Evolutionary conservation across 2,888 invertebrate genomes (phyloP), one percentile per base, ranked within the genome.

Genomic region (Harmothoe impar): DNA sequence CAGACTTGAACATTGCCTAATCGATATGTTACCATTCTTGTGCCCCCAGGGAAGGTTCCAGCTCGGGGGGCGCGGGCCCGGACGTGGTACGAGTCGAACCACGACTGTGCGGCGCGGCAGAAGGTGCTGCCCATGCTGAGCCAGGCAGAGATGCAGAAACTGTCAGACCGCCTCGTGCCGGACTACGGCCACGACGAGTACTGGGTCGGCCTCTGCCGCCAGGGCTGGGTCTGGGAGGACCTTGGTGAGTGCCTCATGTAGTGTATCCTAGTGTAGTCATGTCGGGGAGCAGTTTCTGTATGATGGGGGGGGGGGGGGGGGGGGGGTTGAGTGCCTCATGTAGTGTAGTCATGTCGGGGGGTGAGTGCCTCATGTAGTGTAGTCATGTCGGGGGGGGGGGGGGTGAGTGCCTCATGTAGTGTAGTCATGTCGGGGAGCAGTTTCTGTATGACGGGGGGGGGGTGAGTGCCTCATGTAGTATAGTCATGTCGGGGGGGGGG

Each of bases 101-200:
- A 56, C 54, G 54, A 86, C 86, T 86, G 86, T 29, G 86, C 86
- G 17, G n/a, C n/a, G 25, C 52, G 54, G 0, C 15, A 29, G 17
- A 86, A 86, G 56, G 54, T 54, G 31, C 86, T 86, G 7, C 54
- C 86, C 29, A 56, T 52, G 54, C 29, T 54, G 54, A 86, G 25
- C 54, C 54, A 29, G n/a, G 20, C 5, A 0, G 56, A 86, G 86
- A 52, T 86, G 86, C 86, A 86, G 86, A 12, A 17, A 20, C 52
- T 86, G 23, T 29, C 54, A 12, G 86, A 86, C 54, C 86, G 86
- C 52, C 86, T 86, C 31, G 86, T 86, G 5, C 86, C 86, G n/a
- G 56, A 52, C 54, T 86, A 86, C 54, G 86, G 86, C 54, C 86
- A 56, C 54, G 86, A 86, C 54, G 54, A 86, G 54, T 86, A 86